A percentile compares a stretch with the other conserved stretches of the same genome.
phyloP scores from a whole-genome alignment of 2,797 vertebrate genomes.

The Tangara arthus region DNA sequence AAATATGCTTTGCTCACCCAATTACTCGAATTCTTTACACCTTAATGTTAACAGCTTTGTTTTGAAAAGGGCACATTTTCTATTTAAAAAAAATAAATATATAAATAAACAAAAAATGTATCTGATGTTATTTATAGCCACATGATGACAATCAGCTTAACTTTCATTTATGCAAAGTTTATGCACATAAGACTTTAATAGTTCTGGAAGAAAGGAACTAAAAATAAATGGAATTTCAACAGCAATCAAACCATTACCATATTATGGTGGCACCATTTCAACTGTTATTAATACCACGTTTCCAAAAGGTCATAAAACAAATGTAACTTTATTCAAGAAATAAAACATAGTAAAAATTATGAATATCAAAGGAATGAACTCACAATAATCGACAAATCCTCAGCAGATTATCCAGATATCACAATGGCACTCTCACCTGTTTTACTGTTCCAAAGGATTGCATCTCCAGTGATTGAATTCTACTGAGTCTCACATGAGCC shows the following conservation, averaged over 20 bases:
- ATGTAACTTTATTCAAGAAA: background rate
- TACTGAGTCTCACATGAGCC: background rate
- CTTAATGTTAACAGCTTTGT: background rate
- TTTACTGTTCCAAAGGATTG: background rate
- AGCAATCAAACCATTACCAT: background rate
- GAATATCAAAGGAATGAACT: background rate
- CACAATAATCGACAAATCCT: background rate
- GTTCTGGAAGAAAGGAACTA: conserved; percentile 2
- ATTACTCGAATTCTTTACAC: background rate
- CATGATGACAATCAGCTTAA: conserved; percentile 17
- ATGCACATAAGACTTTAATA: background rate
- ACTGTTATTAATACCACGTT: background rate
- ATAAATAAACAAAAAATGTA: background rate
- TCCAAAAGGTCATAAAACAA: background rate
- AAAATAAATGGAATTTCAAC: conserved; percentile 33
- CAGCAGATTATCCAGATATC: background rate
- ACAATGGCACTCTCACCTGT: background rate
- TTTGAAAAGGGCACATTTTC: background rate
- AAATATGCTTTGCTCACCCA: background rate
- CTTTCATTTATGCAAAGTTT: conserved; percentile 32
- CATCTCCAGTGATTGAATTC: background rate
- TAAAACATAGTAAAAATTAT: background rate
- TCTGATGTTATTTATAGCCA: background rate
- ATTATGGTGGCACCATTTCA: background rate
- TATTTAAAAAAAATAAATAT: background rate